Conservation (phyloP, 2,113 vertebrate species). For the Trichomycterus rosablanca region DNA sequence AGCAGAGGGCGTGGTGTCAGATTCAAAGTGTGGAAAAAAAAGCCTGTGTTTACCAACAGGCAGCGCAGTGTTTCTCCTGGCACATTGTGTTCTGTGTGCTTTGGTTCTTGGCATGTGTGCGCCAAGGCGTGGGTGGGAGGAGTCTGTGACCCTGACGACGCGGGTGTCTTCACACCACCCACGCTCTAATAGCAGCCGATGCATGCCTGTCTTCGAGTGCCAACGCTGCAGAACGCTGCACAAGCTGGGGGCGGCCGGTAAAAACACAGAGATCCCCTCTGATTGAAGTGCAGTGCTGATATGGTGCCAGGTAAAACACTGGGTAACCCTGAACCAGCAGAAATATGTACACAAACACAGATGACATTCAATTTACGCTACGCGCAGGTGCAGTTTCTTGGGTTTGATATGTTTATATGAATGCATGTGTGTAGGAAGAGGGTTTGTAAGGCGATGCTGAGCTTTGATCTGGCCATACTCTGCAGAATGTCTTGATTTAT, state of each 20-base stretch:
- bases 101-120: constrained; percentile 25
- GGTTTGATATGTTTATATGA: background rate
- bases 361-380: too few relatives aligned
- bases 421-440: constrained; percentile 1
- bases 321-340: background rate
- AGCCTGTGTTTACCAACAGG: constrained; percentile 44
- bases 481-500: constrained; percentile 10
- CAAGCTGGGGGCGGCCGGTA: constrained; percentile 13
- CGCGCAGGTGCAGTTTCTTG: background rate
- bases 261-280: background rate
- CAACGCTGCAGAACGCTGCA: constrained; percentile 29
- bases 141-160: constrained; percentile 48
- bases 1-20: constrained; percentile 8
- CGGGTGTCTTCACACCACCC: constrained; percentile 43
- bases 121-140: constrained; percentile 38
- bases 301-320: constrained; percentile 3
- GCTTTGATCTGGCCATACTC: background rate
- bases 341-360: background rate
- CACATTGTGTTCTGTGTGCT: constrained; percentile 34
- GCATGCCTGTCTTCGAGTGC: constrained; percentile 40
- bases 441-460: background rate
- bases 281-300: background rate
- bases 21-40: constrained; percentile 36
- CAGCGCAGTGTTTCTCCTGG: constrained; percentile 46
- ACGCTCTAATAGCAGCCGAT: constrained; percentile 42